Conservation (phyloP, 2,888 invertebrate genomes). For the Crematogaster levior region DNA sequence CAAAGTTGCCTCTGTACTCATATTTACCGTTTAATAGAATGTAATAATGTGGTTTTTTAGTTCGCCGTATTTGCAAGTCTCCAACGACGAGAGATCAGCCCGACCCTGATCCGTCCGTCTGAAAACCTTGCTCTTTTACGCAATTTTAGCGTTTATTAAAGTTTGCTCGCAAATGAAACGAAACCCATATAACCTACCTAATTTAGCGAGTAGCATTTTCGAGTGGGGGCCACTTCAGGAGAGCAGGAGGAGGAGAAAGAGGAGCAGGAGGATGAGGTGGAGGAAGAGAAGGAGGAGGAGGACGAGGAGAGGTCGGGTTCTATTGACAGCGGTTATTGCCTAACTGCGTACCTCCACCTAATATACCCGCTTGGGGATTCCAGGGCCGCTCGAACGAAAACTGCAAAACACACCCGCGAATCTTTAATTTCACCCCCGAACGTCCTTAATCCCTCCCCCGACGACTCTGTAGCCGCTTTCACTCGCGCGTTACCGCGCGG, state of each 20-base stretch:
- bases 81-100: conserved; percentile 69
- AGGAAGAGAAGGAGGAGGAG: conserved; percentile 69
- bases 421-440: conserved; percentile 81
- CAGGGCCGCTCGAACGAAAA: conserved; percentile 83
- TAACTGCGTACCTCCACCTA: conserved; percentile 86
- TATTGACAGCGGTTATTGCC: conserved; percentile 86
- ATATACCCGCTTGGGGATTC: conserved; percentile 84
- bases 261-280: conserved; percentile 46
- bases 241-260: conserved; percentile 15
- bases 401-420: conserved; percentile 83
- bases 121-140: conserved; percentile 86
- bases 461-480: conserved; percentile 5
- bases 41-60: conserved; percentile 36
- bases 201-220: conserved; percentile 86
- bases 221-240: conserved; percentile 84
- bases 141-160: conserved; percentile 86
- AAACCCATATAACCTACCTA: conserved; percentile 86
- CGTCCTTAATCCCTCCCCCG: background rate
- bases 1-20: background rate
- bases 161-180: conserved; percentile 86
- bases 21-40: conserved; percentile 38
- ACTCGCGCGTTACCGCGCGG: background rate
- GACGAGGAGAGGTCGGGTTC: conserved; percentile 79
- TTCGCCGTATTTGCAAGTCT: conserved; percentile 42
- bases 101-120: conserved; percentile 82